phyloP scores from a whole-genome alignment of 2,113 vertebrate genomes.

The Strigops habroptila region DNA sequence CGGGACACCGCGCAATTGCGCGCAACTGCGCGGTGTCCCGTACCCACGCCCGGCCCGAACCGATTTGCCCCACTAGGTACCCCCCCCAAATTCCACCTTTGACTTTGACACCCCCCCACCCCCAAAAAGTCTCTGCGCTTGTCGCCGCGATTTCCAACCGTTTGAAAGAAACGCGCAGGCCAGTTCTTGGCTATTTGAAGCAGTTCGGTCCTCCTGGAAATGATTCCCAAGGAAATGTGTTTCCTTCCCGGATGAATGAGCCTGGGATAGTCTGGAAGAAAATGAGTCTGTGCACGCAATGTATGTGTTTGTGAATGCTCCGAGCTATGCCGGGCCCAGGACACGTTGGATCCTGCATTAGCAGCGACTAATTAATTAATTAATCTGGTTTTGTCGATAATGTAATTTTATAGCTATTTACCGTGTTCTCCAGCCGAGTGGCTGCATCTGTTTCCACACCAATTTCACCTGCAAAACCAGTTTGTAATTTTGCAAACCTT shows the following conservation, averaged over 20 bases:
- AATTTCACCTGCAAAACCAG: neutral
- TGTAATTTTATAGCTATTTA: neutral
- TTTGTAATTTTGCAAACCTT: neutral
- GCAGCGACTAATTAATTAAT: neutral
- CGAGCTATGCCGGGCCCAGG: neutral
- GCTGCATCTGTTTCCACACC: neutral
- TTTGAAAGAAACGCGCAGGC: neutral
- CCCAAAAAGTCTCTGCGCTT: neutral
- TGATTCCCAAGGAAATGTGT: neutral
- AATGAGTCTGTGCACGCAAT: neutral
- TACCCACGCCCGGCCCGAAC: too few relatives aligned
- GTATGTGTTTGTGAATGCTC: neutral
- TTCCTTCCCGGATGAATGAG: neutral
- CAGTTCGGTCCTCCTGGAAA: neutral
- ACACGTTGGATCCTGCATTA: neutral
- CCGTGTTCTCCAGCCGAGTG: neutral
- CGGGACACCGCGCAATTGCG: neutral
- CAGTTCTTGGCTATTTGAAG: neutral
- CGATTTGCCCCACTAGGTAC: neutral
- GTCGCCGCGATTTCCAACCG: neutral
- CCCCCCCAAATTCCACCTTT: neutral
- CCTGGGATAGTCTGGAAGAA: neutral
- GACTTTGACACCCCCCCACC: rapidly evolving
- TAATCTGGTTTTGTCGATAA: neutral
- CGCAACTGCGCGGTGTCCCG: neutral